Percentiles rank a stretch among this genome's conserved stretches.
Conservation (phyloP, 2,113 vertebrate species). For the Pontoporia blainvillei region DNA sequence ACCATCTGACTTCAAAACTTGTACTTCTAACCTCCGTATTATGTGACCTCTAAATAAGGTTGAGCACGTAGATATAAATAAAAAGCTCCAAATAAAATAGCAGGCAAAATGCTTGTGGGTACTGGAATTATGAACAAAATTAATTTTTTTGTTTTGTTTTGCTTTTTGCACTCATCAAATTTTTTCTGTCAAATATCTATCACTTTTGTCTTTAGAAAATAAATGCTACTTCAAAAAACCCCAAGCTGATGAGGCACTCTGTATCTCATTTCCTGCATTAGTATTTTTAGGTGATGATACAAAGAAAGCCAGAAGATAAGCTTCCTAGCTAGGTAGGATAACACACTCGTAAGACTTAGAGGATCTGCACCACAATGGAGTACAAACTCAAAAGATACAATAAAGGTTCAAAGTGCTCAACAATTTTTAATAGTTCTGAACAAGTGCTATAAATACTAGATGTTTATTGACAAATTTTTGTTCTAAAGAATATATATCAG, state of each 20-base stretch:
- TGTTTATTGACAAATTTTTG: background rate
- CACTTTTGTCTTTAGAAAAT: background rate
- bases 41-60: background rate
- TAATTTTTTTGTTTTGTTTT: background rate
- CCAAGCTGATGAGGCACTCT: background rate
- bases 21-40: background rate
- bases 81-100: background rate
- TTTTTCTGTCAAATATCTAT: background rate
- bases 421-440: background rate
- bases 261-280: background rate
- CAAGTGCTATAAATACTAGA: background rate
- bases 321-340: background rate
- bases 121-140: background rate
- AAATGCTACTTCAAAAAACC: constrained; percentile 1
- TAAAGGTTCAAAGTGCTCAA: background rate
- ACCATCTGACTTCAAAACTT: background rate
- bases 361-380: background rate
- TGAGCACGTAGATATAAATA: background rate
- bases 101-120: background rate
- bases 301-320: background rate
- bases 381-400: background rate
- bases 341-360: background rate
- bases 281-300: background rate
- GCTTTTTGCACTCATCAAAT: background rate
- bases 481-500: background rate